Evolutionary conservation across 1,140 invertebrate genomes (phyloP), one percentile per base, ranked within the genome.

Genomic region (Contarinia nasturtii): DNA sequence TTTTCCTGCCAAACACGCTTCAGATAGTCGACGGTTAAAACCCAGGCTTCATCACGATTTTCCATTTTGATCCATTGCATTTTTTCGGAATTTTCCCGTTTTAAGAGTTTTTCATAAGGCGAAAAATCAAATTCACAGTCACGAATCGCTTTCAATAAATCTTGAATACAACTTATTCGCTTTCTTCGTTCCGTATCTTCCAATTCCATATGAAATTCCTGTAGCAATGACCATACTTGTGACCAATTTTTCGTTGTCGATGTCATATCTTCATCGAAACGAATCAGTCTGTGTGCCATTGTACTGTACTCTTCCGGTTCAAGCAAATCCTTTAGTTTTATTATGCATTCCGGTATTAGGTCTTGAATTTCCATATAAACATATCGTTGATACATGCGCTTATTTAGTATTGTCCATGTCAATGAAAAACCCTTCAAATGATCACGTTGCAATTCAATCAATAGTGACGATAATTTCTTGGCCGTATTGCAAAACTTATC

Each of bases 221-320:
- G 57, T 4, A 63, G 50, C 54, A 58, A 54, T 38, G 56, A 54
- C 58, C 61, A 63, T 48, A 60, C 55, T 42, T 61, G 57, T 49
- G 53, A 55, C 61, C 61, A 64, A 47, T 54, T 57, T 45, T 55
- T 55, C 42, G 61, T 59, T 43, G 60, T 58, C 18, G 52, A 57
- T 48, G 57, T 55, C 61, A 63, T 63, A 52, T 63, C 57, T 45
- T 63, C 59, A 48, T 63, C 61, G 33, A 63, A 63, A 7, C 59
- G 53, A 49, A 63, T 61, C 38, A 60, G 61, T 7, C 57, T 54
- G 47, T 59, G 60, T 1, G 63, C 60, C 40, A 61, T 43, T 33
- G 54, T 51, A 33, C 54, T 52, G 41, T 59, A 58, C 42, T 57
- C 58, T 4, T 53, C 51, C 10, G 58, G 53, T 38, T 53, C 44